Evolutionary conservation across 2,113 vertebrate genomes (phyloP).

Genomic region (Cyrtonyx montezumae): DNA sequence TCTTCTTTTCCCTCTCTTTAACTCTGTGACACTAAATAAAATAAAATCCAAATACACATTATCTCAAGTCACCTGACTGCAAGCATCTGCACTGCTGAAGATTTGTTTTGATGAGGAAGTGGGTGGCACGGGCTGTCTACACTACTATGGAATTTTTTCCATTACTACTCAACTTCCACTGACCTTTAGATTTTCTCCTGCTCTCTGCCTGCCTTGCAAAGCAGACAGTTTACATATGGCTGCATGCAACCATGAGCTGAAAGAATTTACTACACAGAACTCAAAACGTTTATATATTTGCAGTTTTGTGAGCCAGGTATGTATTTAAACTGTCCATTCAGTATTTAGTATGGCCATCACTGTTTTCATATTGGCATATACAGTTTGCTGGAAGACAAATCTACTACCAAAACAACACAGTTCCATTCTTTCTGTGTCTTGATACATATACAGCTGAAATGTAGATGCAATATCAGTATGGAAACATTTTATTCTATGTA

Average conservation of each 20-base stretch:
- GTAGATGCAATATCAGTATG: background rate
- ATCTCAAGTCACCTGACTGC: background rate
- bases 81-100: background rate
- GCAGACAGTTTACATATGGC: background rate
- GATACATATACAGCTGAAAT: background rate
- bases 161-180: background rate
- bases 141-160: background rate
- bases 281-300: background rate
- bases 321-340: background rate
- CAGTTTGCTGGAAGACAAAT: background rate
- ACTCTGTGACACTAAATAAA: background rate
- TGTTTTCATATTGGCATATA: background rate
- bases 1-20: background rate
- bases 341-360: background rate
- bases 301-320: rapidly evolving
- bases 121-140: background rate
- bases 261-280: background rate
- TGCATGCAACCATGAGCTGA: rapidly evolving
- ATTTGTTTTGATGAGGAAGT: background rate
- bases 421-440: background rate
- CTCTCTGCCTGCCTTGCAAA: background rate
- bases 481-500: background rate
- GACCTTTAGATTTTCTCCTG: background rate
- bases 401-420: background rate
- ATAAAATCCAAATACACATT: background rate